Evolutionary conservation across 2,113 vertebrate species (phyloP).

Genomic region (Poeciliopsis occidentalis): DNA sequence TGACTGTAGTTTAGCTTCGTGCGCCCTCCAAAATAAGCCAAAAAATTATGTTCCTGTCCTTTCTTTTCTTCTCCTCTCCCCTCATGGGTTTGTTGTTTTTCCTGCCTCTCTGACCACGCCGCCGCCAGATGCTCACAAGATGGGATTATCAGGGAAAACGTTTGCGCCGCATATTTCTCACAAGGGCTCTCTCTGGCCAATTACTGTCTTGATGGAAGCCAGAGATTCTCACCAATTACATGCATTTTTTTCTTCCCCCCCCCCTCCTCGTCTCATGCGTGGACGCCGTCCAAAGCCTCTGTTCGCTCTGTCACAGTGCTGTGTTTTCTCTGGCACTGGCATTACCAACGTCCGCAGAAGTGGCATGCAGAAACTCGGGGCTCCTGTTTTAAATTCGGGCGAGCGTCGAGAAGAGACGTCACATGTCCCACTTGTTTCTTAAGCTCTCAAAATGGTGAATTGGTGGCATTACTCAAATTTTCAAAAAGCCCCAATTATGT

Average conservation of each 20-base stretch:
- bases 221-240: constrained; percentile 79
- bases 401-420: constrained; percentile 41
- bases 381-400: constrained; percentile 43
- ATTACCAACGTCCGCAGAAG: constrained; percentile 53
- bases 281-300: constrained; percentile 63
- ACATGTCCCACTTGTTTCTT: constrained; percentile 49
- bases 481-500: constrained; percentile 56
- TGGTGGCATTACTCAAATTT: constrained; percentile 49
- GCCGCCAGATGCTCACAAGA: constrained; percentile 75
- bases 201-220: constrained; percentile 77
- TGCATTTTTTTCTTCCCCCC: constrained; percentile 69
- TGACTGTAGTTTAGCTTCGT: constrained; percentile 6
- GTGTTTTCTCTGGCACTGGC: constrained; percentile 55
- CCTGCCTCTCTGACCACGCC: constrained; percentile 55
- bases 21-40: neutral
- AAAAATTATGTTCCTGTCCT: constrained; percentile 48
- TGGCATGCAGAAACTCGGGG: constrained; percentile 52
- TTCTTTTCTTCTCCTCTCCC: constrained; percentile 47
- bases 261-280: constrained; percentile 57
- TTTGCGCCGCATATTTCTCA: constrained; percentile 75
- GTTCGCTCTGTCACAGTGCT: constrained; percentile 57
- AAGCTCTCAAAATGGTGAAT: constrained; percentile 32
- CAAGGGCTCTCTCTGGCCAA: constrained; percentile 74
- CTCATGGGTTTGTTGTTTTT: constrained; percentile 65
- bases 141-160: constrained; percentile 78